A percentile compares a stretch with the other conserved stretches of the same genome.
These are phyloP conservation scores for Anoura caudifer DNA, from an alignment of 2,113 vertebrate species.

Conservation along the genomic window DNA sequence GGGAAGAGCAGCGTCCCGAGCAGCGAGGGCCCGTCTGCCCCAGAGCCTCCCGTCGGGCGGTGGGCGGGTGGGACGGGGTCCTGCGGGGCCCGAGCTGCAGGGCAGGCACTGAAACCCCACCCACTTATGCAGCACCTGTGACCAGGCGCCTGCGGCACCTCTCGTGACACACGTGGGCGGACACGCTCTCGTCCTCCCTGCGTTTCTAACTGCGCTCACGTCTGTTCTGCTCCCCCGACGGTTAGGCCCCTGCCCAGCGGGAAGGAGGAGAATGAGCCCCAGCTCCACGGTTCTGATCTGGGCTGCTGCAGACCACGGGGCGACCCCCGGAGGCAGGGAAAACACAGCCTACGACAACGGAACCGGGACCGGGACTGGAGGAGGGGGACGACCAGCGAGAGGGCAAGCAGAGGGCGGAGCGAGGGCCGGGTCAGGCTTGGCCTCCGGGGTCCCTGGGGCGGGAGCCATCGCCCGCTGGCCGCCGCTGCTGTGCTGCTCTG, in stretches of 20 bases:
- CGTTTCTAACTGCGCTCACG: accelerated
- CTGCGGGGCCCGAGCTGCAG: accelerated
- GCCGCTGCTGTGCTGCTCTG: neutral
- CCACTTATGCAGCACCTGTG: neutral
- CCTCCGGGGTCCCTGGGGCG: neutral
- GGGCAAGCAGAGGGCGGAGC: accelerated
- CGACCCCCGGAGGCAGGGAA: accelerated
- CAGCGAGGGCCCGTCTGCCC: no score
- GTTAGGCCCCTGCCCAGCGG: neutral
- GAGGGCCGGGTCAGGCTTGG: accelerated
- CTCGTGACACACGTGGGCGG: neutral
- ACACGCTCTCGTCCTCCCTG: accelerated
- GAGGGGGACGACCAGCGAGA: accelerated
- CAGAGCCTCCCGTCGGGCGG: no score
- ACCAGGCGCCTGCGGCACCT: accelerated
- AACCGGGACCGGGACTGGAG: neutral
- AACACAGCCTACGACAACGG: accelerated
- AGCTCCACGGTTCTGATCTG: neutral
- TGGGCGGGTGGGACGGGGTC: accelerated
- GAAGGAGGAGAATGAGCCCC: neutral
- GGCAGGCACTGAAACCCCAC: accelerated
- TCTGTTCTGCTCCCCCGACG: neutral
- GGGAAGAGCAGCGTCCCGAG: no score
- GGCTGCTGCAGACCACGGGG: neutral
- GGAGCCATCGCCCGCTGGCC: accelerated